phyloP scores from a whole-genome alignment of 2,113 vertebrate species.

The Boleophthalmus pectinirostris region DNA sequence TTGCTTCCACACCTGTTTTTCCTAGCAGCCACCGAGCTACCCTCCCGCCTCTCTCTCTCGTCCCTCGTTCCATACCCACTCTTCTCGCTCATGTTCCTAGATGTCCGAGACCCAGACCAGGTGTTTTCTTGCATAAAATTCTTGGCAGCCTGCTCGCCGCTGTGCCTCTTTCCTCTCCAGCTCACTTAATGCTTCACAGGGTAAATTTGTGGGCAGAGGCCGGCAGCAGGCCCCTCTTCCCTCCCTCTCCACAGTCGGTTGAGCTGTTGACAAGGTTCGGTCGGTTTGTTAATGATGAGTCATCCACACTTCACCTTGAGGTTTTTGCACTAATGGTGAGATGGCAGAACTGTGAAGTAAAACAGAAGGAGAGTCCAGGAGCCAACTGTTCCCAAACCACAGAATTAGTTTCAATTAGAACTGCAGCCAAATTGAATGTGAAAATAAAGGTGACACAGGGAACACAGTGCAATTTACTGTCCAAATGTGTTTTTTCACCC shows the following conservation, averaged over 20 bases:
- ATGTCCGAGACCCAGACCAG: background rate
- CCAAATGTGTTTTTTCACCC: too few relatives aligned
- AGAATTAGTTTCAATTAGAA: background rate
- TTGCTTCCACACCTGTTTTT: too few relatives aligned
- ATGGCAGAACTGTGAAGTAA: background rate
- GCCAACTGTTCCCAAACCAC: background rate
- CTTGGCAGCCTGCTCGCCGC: background rate
- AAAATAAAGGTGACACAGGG: too few relatives aligned
- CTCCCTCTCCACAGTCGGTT: background rate
- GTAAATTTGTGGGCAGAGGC: background rate
- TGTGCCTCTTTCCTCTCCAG: constrained; percentile 5
- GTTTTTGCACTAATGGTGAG: background rate
- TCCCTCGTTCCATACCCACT: background rate
- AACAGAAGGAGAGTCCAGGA: background rate
- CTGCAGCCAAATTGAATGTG: background rate
- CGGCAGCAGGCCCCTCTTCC: background rate
- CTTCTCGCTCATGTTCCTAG: background rate
- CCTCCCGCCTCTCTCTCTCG: too few relatives aligned
- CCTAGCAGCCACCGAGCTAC: too few relatives aligned
- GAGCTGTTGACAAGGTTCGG: background rate
- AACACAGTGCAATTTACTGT: too few relatives aligned
- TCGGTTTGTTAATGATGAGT: constrained; percentile 9
- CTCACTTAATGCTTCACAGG: constrained; percentile 4
- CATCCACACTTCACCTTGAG: background rate
- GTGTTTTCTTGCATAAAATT: background rate